Conservation (phyloP, 1,140 invertebrate genomes). For the Drosophila sp. region DNA sequence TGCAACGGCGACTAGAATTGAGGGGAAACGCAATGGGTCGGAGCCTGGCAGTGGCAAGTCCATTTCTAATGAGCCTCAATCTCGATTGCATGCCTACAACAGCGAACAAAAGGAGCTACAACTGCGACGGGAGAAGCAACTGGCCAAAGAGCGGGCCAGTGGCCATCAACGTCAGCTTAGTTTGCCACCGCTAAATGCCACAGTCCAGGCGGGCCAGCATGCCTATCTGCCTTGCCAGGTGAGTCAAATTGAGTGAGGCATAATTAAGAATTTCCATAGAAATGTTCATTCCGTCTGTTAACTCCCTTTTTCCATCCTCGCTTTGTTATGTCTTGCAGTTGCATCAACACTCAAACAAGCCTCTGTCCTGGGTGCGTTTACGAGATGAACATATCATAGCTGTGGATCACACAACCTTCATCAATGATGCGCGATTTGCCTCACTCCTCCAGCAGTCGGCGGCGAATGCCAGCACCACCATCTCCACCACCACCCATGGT, state of each 20-base stretch:
- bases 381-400: slow-evolving; percentile 94
- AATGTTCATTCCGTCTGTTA: neutral
- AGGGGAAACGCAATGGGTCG: slow-evolving; percentile 9
- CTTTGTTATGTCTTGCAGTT: slow-evolving; percentile 41
- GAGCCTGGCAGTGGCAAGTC: slow-evolving; percentile 34
- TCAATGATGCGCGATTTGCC: slow-evolving; percentile 94
- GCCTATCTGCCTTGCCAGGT: slow-evolving; percentile 93
- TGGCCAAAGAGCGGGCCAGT: slow-evolving; percentile 59
- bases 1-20: slow-evolving; percentile 12
- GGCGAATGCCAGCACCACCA: slow-evolving; percentile 17
- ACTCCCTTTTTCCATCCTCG: neutral
- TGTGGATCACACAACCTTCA: slow-evolving; percentile 92
- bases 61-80: slow-evolving; percentile 22
- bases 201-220: slow-evolving; percentile 91
- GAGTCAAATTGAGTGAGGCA: slow-evolving; percentile 60
- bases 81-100: slow-evolving; percentile 66
- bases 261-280: slow-evolving; percentile 51
- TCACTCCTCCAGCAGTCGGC: slow-evolving; percentile 88
- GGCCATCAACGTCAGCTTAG: slow-evolving; percentile 56
- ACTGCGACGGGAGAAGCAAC: slow-evolving; percentile 61
- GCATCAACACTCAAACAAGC: slow-evolving; percentile 87
- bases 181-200: slow-evolving; percentile 86
- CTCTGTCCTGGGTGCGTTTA: slow-evolving; percentile 94
- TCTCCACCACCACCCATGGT: neutral
- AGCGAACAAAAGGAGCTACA: slow-evolving; percentile 68